Evolutionary conservation across 2,888 invertebrate genomes (phyloP).

Genomic region (Nemapogon koenigi): DNA sequence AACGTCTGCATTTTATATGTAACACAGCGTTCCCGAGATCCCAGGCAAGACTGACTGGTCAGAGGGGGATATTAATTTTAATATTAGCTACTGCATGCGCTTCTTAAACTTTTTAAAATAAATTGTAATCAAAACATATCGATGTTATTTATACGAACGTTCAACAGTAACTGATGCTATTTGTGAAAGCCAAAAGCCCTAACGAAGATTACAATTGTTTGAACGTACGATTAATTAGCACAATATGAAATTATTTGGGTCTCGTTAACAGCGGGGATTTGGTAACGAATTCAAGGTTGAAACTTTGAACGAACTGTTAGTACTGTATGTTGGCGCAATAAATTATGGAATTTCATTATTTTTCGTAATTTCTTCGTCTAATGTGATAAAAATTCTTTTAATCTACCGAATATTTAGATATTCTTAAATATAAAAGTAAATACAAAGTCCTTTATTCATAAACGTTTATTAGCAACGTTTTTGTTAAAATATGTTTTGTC

Average conservation of each 20-base stretch:
- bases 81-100: constrained; percentile 46
- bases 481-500: too few relatives aligned
- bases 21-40: constrained; percentile 34
- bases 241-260: constrained; percentile 18
- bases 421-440: background rate
- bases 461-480: too few relatives aligned
- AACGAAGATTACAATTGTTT: background rate
- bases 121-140: background rate
- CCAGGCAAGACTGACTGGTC: constrained; percentile 55
- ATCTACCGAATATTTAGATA: background rate
- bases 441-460: background rate
- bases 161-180: background rate
- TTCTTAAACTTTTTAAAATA: constrained; percentile 37
- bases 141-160: background rate
- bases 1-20: constrained; percentile 15
- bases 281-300: constrained; percentile 27
- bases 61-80: constrained; percentile 58
- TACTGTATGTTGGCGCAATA: too few relatives aligned
- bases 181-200: background rate
- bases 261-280: constrained; percentile 27
- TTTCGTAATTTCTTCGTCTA: background rate
- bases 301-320: constrained; percentile 4
- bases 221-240: constrained; percentile 7
- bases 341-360: background rate
- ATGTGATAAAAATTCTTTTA: too few relatives aligned